Evolutionary conservation across 2,797 vertebrate species (phyloP).

Genomic region (Falco novaeseelandiae): DNA sequence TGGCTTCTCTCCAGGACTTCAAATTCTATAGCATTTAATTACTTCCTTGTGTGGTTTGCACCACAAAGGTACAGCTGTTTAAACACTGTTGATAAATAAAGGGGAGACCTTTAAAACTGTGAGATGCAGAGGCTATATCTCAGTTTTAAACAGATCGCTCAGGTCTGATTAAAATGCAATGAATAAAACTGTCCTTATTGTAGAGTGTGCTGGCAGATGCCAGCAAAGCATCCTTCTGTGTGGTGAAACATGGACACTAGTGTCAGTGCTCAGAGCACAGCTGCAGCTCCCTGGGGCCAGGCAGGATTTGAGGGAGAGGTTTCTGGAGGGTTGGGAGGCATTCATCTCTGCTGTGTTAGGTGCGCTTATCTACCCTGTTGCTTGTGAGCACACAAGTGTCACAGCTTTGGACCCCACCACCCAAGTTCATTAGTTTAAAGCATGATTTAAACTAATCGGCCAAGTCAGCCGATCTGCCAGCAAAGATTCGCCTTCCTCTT

Average conservation of each 20-base stretch:
- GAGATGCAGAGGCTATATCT: not conserved
- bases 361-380: not conserved
- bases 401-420: rapidly evolving
- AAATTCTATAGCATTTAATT: not conserved
- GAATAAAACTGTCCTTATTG: not conserved
- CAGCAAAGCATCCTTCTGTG: not conserved
- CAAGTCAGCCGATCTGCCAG: not conserved
- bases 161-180: not conserved
- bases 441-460: not conserved
- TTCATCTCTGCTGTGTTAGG: rapidly evolving
- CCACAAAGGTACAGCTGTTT: not conserved
- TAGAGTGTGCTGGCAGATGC: not conserved
- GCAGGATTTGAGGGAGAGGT: too few relatives aligned
- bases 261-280: not conserved
- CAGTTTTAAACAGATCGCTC: not conserved
- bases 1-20: not conserved
- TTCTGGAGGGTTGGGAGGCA: not conserved
- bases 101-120: not conserved
- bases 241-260: not conserved
- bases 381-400: not conserved
- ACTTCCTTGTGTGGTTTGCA: not conserved
- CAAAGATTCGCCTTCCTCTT: not conserved
- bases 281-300: not conserved
- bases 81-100: not conserved
- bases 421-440: not conserved